A percentile compares a stretch with the other conserved stretches of the same genome.
phyloP scores from a whole-genome alignment of 2,113 vertebrate species.

The Sigmodon hispidus region DNA sequence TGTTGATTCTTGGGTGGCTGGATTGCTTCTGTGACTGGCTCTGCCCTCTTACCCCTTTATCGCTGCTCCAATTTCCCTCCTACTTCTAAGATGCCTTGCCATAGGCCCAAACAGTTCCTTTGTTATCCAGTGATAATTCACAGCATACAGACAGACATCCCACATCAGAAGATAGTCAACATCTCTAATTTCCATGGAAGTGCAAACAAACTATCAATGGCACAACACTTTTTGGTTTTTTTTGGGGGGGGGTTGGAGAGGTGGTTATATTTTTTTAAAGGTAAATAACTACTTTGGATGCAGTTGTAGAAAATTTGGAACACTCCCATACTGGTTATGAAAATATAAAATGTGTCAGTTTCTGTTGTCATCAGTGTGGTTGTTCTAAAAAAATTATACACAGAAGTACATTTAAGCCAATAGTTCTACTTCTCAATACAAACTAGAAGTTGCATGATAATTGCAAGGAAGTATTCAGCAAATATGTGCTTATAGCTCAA shows the following conservation, averaged over 20 bases:
- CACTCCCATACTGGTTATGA: too few species aligned
- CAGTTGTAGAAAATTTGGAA: neutral
- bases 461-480: neutral
- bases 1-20: too few species aligned
- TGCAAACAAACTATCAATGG: neutral
- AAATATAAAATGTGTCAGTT: neutral
- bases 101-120: too few species aligned
- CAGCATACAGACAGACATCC: too few species aligned
- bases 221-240: neutral
- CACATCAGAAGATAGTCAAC: neutral
- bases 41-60: too few species aligned
- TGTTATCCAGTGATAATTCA: too few species aligned
- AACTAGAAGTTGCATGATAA: neutral
- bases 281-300: neutral
- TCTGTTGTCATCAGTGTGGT: neutral
- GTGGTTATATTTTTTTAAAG: neutral
- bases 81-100: too few species aligned
- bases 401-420: too few species aligned
- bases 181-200: neutral
- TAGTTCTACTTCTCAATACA: too few species aligned
- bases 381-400: neutral
- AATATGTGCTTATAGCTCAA: neutral
- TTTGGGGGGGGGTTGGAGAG: too few species aligned
- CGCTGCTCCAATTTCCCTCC: too few species aligned
- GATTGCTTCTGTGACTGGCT: too few species aligned